A percentile compares a stretch with the other conserved stretches of the same genome.
Conservation (phyloP, 2,888 invertebrate species). For the Gari tellinella region DNA sequence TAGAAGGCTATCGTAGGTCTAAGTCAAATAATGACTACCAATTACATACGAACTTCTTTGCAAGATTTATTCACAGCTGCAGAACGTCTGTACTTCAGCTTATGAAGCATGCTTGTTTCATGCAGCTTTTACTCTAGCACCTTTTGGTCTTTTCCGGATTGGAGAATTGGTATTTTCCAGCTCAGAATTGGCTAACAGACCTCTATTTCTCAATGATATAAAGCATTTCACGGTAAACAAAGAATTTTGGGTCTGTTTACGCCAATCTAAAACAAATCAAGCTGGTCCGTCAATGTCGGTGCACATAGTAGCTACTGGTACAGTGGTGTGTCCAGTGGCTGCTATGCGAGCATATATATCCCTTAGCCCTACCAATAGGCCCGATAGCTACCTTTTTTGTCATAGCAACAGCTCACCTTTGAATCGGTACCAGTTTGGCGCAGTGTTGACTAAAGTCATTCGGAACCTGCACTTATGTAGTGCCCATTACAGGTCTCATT, state of each 20-base stretch:
- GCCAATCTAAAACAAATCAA: constrained; percentile 20
- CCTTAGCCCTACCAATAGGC: background rate
- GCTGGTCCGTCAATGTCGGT: background rate
- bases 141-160: constrained; percentile 19
- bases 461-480: background rate
- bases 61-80: background rate
- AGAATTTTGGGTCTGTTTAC: background rate
- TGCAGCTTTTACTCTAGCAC: constrained; percentile 12
- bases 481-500: background rate
- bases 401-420: constrained; percentile 1
- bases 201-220: constrained; percentile 3
- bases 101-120: constrained; percentile 8
- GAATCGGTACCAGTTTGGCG: constrained; percentile 12
- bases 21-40: constrained; percentile 7
- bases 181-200: background rate
- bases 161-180: constrained; percentile 10
- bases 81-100: background rate
- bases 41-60: constrained; percentile 5
- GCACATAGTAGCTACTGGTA: background rate
- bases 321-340: background rate
- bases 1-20: constrained; percentile 11
- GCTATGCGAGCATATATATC: constrained; percentile 7
- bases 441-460: constrained; percentile 7
- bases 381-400: constrained; percentile 5
- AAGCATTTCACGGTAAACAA: background rate